Evolutionary conservation across 1,140 invertebrate genomes (phyloP), one percentile per base, ranked within the genome.

Genomic region (Oryctes rhinoceros): DNA sequence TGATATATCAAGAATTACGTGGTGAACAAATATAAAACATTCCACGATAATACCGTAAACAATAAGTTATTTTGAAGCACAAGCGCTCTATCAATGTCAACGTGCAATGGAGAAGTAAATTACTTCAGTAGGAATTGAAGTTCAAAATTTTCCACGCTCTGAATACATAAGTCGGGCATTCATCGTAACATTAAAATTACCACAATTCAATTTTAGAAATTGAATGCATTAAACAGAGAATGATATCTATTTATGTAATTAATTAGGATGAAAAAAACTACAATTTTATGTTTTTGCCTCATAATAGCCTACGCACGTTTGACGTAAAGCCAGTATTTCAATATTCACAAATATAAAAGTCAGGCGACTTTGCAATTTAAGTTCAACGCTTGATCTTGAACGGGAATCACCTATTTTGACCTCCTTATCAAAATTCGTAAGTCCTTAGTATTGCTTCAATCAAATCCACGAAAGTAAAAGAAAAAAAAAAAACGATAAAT

Each of bases 331-430:
- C 5, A 13, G 13, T 53, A 53, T 53, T 53, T 53, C 49, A 6
- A 11, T 53, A 53, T 4, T 4, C n/a, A 53, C n/a, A 1, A n/a
- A 53, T 53, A 24, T 67, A 35, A 67, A 67, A 67, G 30, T 67
- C 20, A 24, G 65, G 30, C 65, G 65, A 67, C 65, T 67, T 20
- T 67, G 65, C 65, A 67, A 67, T 67, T 67, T 18, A 67, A 53
- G 49, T 53, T 53, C 49, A 53, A 67, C 65, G 65, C 30, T 67
- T 67, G 65, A 67, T 67, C 65, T 67, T 67, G 65, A 67, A 67
- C 18, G 6, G 18, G 65, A 67, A 67, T 67, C 65, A 67, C 65
- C 65, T 67, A 67, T 67, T 35, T 35, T 67, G 65, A 67, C 65
- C 65, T 67, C 65, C 65, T 67, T 67, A 67, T 67, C 65, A 67